Base-by-base conservation (phyloP, 2,888 invertebrate genomes). In the Steinernema carpocapsae region DNA sequence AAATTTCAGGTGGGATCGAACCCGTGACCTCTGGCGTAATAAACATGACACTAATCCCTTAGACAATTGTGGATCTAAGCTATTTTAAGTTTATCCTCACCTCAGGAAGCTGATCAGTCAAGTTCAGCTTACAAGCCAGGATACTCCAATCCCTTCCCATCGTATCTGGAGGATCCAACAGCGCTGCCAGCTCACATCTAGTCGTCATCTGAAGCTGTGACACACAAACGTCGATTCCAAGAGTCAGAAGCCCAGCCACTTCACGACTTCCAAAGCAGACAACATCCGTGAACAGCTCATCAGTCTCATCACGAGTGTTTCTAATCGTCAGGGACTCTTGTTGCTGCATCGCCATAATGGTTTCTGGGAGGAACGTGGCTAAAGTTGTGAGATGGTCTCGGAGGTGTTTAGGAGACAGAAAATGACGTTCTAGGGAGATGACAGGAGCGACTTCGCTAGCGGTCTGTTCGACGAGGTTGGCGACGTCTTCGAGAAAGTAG, bases 381-480 rank as follows among this genome's bases (percentile, higher is more conserved):
- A 84, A 84, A 7, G 74, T 56, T 12, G 80, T 72, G 37, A 75
- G 75, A 75, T 86, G 86, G 14, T 84, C 83, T 46, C 76, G 70
- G 24, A 81, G 74, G 72, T 86, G 86, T 46, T 80, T 80, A 17
- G 91, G 89, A 85, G 92, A 92, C 59, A 93, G 88, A 82, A 92
- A 90, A 84, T 92, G 91, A 76, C 91, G 90, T 87, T 92, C 92
- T 19, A 92, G 85, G 72, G 91, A 87, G 83, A 93, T 89, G 17
- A 92, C 92, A 0, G 93, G 93, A 80, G 92, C 92, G 70, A 92
- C 91, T 82, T 91, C 90, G 71, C 90, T 88, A 32, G 92, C 88
- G 12, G 92, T 91, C 88, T 91, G 91, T 82, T 92, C 91, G 29
- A 86, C 84, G 26, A 86, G 77, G 71, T 83, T 84, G 71, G 85